These are phyloP conservation scores for Theretra japonica DNA, from an alignment of 2,888 invertebrate species.

Conservation along the genomic window DNA sequence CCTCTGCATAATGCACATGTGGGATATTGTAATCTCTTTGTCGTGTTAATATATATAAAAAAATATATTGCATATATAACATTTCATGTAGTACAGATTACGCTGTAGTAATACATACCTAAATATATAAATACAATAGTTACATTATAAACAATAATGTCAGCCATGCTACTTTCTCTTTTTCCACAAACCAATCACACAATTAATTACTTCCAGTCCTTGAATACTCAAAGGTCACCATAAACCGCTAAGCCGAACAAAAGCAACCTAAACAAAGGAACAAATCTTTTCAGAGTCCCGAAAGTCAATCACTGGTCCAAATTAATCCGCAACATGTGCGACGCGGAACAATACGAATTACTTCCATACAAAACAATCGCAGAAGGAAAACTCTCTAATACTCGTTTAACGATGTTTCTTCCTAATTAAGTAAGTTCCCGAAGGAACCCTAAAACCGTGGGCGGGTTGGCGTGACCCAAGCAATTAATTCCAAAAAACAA, in stretches of 20 bases:
- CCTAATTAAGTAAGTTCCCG: conserved; percentile 22
- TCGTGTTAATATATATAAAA: too few relatives aligned
- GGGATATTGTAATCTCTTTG: too few relatives aligned
- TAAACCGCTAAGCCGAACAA: conserved; percentile 16
- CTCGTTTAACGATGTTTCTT: conserved; percentile 22
- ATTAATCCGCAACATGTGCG: conserved; percentile 21
- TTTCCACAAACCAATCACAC: background rate
- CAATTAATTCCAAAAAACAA: conserved; percentile 63
- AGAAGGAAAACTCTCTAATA: conserved; percentile 20
- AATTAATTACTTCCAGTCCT: background rate
- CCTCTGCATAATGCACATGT: too few relatives aligned
- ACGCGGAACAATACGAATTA: conserved; percentile 18
- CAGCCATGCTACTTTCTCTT: too few relatives aligned
- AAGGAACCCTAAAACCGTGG: conserved; percentile 49
- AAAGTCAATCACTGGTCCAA: conserved; percentile 24
- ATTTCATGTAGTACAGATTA: too few relatives aligned
- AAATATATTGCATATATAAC: too few relatives aligned
- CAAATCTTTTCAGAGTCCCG: conserved; percentile 15
- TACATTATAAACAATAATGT: too few relatives aligned
- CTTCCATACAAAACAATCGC: conserved; percentile 14
- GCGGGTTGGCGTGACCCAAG: conserved; percentile 62
- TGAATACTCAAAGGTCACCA: background rate
- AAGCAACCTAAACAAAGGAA: conserved; percentile 1
- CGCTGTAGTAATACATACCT: too few relatives aligned
- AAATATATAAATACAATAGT: too few relatives aligned